Evolutionary conservation across 2,888 invertebrate genomes (phyloP).

Genomic region (Melinaea menophilus): DNA sequence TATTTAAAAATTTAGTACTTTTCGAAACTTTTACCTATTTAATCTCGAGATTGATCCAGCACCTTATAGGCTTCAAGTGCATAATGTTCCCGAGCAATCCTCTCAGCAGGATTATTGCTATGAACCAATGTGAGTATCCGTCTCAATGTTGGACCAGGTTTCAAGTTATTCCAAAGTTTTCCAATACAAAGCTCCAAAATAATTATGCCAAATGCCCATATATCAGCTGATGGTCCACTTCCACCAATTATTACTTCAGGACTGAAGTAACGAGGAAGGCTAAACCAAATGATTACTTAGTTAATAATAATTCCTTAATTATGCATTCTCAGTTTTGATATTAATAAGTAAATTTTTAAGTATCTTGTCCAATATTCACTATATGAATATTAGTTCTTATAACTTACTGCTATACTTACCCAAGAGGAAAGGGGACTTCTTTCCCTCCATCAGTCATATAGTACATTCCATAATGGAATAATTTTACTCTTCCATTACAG

Average conservation of each 20-base stretch:
- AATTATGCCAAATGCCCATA: conserved; percentile 97
- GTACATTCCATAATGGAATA: conserved; percentile 96
- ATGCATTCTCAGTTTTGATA: too few species aligned
- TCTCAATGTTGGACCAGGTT: conserved; percentile 84
- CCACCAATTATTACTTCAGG: conserved; percentile 88
- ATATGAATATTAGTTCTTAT: too few species aligned
- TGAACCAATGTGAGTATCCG: conserved; percentile 86
- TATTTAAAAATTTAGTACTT: neutral
- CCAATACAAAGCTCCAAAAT: conserved; percentile 87
- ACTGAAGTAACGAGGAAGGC: conserved; percentile 87
- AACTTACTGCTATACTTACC: conserved; percentile 69
- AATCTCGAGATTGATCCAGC: conserved; percentile 4
- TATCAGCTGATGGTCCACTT: conserved; percentile 88
- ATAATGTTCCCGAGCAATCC: conserved; percentile 88
- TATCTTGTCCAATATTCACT: too few species aligned
- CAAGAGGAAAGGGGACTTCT: conserved; percentile 93
- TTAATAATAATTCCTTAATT: neutral
- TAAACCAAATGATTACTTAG: conserved; percentile 49
- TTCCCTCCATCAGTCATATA: conserved; percentile 92
- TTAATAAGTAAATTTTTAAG: too few species aligned
- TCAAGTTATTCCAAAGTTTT: conserved; percentile 84
- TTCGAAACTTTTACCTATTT: neutral
- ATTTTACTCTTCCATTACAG: conserved; percentile 83
- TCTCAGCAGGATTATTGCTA: conserved; percentile 73
- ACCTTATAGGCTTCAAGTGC: conserved; percentile 82